phyloP scores from a whole-genome alignment of 2,113 vertebrate genomes.

The Thalassarche chlororhynchos region DNA sequence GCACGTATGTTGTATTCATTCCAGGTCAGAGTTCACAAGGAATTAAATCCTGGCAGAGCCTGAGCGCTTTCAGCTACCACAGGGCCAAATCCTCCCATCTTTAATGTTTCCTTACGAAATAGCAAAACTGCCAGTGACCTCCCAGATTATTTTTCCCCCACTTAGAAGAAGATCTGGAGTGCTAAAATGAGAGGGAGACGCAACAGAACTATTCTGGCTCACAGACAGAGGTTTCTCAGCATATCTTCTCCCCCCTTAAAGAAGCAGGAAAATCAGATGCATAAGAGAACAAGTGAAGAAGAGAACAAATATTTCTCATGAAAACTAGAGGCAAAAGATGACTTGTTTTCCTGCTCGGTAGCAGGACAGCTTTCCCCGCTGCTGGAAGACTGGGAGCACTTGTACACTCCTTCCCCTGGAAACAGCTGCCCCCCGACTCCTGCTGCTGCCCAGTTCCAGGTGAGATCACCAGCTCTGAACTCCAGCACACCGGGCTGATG shows the following conservation, averaged over 20 bases:
- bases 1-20: background rate
- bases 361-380: background rate
- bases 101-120: background rate
- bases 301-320: background rate
- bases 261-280: background rate
- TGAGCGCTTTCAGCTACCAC: background rate
- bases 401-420: background rate
- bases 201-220: background rate
- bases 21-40: constrained; percentile 26
- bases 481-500: background rate
- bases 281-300: background rate
- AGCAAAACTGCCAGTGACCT: background rate
- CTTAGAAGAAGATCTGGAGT: background rate
- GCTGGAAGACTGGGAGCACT: background rate
- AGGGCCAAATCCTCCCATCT: background rate
- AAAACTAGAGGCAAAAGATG: background rate
- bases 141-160: background rate
- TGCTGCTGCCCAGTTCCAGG: background rate
- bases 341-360: background rate
- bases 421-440: background rate
- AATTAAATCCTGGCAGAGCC: constrained; percentile 16
- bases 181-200: background rate
- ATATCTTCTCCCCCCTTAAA: background rate
- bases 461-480: constrained; percentile 52
- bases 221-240: background rate